Conservation (phyloP, 2,797 vertebrate species). For the Pteronotus mesoamericanus region DNA sequence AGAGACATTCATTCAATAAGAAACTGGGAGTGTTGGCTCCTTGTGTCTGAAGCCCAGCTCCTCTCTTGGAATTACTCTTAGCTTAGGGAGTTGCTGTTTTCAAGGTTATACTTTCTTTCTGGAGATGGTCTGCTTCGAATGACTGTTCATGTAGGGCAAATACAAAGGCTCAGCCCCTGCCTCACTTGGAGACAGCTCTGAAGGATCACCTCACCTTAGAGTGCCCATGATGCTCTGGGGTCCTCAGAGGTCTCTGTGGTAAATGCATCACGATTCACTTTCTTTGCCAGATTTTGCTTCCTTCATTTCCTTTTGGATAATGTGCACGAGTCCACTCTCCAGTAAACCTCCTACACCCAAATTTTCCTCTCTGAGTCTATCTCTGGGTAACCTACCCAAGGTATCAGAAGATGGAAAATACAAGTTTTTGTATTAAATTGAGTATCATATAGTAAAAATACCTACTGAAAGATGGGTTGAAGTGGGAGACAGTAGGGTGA, state of each 20-base stretch:
- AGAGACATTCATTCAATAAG: no score
- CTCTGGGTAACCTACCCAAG: background rate
- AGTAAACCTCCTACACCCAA: no score
- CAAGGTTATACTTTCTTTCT: background rate
- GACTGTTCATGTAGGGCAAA: background rate
- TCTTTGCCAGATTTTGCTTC: background rate
- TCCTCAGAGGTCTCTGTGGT: background rate
- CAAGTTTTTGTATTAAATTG: background rate
- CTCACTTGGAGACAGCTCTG: background rate
- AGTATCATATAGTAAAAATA: background rate
- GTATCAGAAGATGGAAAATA: background rate
- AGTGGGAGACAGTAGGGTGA: background rate
- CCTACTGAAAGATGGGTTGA: background rate
- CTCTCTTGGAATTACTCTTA: background rate
- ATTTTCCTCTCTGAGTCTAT: background rate
- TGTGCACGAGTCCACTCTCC: no score
- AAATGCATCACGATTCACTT: background rate
- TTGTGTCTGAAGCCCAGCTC: background rate
- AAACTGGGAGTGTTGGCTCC: background rate
- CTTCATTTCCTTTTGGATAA: background rate
- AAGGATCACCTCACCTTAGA: background rate
- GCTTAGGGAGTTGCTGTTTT: background rate
- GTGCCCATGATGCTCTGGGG: background rate
- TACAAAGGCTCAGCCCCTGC: background rate
- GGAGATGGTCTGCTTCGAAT: background rate